Evolutionary conservation across 1,140 invertebrate genomes (phyloP).

Genomic region (Leptopilina boulardi): DNA sequence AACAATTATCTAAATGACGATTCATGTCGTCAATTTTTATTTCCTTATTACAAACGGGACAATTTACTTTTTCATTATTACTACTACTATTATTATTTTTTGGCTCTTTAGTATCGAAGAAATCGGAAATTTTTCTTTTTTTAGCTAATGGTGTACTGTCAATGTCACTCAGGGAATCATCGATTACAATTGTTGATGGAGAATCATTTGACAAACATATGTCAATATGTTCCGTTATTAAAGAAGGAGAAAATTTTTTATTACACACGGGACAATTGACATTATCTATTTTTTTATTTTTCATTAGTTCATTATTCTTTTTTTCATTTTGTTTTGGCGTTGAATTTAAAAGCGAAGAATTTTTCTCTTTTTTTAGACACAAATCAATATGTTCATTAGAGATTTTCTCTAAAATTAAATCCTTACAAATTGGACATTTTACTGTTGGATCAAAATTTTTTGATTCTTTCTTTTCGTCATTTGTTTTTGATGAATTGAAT

Average conservation of each 20-base stretch:
- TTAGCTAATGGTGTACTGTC: conserved; percentile 20
- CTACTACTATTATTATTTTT: conserved; percentile 22
- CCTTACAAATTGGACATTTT: conserved; percentile 40
- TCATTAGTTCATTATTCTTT: neutral
- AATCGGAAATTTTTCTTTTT: conserved; percentile 5
- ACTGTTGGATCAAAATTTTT: neutral
- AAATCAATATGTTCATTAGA: conserved; percentile 35
- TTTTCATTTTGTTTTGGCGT: neutral
- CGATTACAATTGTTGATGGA: neutral
- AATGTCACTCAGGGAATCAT: neutral
- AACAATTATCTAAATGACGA: conserved; percentile 75
- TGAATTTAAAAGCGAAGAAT: neutral
- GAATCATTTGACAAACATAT: neutral
- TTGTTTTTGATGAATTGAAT: conserved; percentile 41
- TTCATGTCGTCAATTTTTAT: conserved; percentile 73
- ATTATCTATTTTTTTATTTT: neutral
- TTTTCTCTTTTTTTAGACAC: neutral
- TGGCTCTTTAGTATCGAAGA: neutral
- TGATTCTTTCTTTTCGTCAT: neutral
- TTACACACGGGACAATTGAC: neutral
- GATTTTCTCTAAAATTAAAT: conserved; percentile 20
- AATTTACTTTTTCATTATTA: conserved; percentile 63
- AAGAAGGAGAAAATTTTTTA: neutral
- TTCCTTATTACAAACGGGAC: conserved; percentile 76
- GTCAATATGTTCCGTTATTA: neutral